Base-by-base conservation (phyloP, 2,113 vertebrate species). In the Aptenodytes patagonicus region DNA sequence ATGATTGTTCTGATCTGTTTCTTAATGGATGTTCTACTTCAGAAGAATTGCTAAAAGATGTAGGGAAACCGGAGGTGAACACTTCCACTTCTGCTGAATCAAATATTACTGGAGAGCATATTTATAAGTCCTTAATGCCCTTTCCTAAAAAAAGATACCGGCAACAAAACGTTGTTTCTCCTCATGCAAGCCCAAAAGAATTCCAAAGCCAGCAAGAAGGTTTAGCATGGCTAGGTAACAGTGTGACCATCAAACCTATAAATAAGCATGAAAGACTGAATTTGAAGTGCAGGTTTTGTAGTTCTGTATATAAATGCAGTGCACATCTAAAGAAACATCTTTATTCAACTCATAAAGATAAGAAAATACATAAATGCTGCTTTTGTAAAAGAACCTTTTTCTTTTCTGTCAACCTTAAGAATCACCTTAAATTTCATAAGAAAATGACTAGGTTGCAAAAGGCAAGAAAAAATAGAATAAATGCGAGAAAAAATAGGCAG, bases 261-360 rank as follows among this genome's bases (percentile, higher is more conserved):
- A 73, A 69, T 11, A 81, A 78, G 42, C 55, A 11, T 7, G 69
- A 64, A 47, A 89, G 34, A 17, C 15, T 3, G 5, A 49, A 28
- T 86, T 87, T 89, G 14, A 96, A 97, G 55, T 97, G 97, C 80
- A 95, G 66, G 16, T 96, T 96, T 90, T 97, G 97, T 87, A 46
- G 52, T 62, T 93, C 73, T 72, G 49, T n/a, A 0, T 94, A 76
- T 60, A 96, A 90, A 46, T 64, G 19, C 73, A 90, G 17, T 8
- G 55, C 28, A 0, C 72, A 29, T 6, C 55, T 97, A 36, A 96
- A 90, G 75, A 97, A 83, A 38, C 97, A 97, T 14, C 4, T 96
- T 82, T 83, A 79, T 83, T 89, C 83, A 42, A 90, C 65, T 65
- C 96, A 97, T 87, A 95, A 95, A 66, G 77, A 93, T 85, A 97